Evolutionary conservation across 2,888 invertebrate species (phyloP).

Genomic region (Leistus spinibarbis): DNA sequence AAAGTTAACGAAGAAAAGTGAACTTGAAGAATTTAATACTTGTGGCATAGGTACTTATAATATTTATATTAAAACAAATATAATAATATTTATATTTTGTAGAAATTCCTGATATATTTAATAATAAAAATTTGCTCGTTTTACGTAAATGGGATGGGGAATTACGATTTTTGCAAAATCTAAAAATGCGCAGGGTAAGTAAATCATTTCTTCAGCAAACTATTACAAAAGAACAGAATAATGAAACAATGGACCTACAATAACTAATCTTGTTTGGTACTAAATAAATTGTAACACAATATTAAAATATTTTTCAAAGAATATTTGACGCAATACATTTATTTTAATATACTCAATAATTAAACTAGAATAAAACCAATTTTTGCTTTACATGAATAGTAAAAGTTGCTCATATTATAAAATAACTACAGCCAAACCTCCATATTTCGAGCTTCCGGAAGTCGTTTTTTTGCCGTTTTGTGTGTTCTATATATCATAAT

Average conservation of each 20-base stretch:
- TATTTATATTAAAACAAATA: conserved; percentile 19
- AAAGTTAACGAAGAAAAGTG: conserved; percentile 74
- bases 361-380: too few relatives aligned
- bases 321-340: too few relatives aligned
- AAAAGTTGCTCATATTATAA: too few relatives aligned
- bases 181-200: conserved; percentile 67
- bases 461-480: too few relatives aligned
- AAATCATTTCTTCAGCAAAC: conserved; percentile 48
- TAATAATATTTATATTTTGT: conserved; percentile 45
- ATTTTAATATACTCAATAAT: too few relatives aligned
- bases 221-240: neutral
- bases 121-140: conserved; percentile 63
- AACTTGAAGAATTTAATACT: conserved; percentile 74
- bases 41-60: conserved; percentile 70
- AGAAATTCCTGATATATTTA: conserved; percentile 76
- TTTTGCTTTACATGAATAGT: too few relatives aligned
- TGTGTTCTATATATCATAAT: too few relatives aligned
- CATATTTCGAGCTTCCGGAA: too few relatives aligned
- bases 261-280: neutral
- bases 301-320: too few relatives aligned
- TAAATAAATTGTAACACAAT: neutral
- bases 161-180: conserved; percentile 68
- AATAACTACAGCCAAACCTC: too few relatives aligned
- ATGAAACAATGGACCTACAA: neutral
- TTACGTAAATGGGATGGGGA: conserved; percentile 73